A percentile compares a stretch with the other conserved stretches of the same genome.
Conservation (phyloP, 2,113 vertebrate genomes). For the Felis chaus region DNA sequence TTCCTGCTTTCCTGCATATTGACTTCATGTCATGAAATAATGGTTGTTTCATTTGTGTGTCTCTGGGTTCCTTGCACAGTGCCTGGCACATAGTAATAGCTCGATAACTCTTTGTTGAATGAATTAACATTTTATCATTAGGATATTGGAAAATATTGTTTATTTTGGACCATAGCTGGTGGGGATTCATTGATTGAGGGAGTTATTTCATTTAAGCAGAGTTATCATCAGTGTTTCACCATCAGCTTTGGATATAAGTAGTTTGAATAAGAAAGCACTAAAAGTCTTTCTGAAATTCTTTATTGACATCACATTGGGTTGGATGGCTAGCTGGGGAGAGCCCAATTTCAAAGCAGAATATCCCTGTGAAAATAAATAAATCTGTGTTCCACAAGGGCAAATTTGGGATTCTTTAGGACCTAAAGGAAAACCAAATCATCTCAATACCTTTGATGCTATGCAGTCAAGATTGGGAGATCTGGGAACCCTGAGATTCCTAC, state of each 20-base stretch:
- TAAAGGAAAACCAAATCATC: not conserved
- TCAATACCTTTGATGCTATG: not conserved
- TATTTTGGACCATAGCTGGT: not conserved
- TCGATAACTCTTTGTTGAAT: not conserved
- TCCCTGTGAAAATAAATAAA: slow-evolving; percentile 28
- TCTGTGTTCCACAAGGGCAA: not conserved
- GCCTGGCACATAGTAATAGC: not conserved
- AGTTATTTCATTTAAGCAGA: not conserved
- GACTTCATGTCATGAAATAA: not conserved
- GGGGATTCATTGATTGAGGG: not conserved
- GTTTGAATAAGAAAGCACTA: not conserved
- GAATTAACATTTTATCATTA: not conserved
- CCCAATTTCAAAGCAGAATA: not conserved
- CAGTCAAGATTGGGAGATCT: not conserved
- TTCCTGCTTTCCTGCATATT: not conserved
- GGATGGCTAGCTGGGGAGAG: not conserved
- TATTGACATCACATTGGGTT: slow-evolving; percentile 2
- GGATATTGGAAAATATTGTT: not conserved
- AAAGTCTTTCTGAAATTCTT: not conserved
- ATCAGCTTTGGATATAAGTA: not conserved
- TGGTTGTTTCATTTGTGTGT: not conserved
- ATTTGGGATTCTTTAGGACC: not conserved
- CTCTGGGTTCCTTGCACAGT: not conserved
- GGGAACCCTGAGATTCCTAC: not conserved
- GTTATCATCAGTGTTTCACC: not conserved